These are phyloP conservation scores for Salpingus planirostris DNA, from an alignment of 2,888 invertebrate genomes.

Conservation along the genomic window DNA sequence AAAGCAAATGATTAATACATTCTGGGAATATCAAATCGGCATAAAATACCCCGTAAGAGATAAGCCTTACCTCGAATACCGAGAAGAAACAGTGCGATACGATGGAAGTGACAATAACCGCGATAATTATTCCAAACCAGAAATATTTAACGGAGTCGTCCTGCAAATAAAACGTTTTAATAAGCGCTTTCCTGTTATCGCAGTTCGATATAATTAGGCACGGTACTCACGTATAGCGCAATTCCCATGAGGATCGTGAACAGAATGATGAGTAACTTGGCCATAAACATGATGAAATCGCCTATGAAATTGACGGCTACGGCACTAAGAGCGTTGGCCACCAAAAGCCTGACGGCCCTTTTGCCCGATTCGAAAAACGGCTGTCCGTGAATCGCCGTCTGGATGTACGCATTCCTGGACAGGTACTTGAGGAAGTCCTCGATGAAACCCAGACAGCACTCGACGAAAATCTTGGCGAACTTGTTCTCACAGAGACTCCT, in stretches of 20 bases:
- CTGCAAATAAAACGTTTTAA: background rate
- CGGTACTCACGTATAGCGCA: background rate
- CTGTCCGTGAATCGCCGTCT: slow-evolving; percentile 20
- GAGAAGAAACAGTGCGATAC: slow-evolving; percentile 12
- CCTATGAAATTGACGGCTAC: slow-evolving; percentile 13
- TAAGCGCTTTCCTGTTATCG: no score
- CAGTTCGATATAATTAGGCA: no score
- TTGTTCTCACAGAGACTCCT: slow-evolving; percentile 5
- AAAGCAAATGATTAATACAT: no score
- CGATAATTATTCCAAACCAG: slow-evolving; percentile 5
- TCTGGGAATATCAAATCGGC: no score
- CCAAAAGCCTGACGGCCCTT: slow-evolving; percentile 12
- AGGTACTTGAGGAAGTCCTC: slow-evolving; percentile 17
- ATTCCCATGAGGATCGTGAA: slow-evolving; percentile 7
- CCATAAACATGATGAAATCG: slow-evolving; percentile 12
- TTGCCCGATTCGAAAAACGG: slow-evolving; percentile 16
- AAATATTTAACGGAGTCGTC: slow-evolving; percentile 2
- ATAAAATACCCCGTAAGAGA: no score
- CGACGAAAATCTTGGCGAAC: slow-evolving; percentile 12
- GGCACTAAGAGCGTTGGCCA: slow-evolving; percentile 9
- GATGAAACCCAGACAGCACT: slow-evolving; percentile 13
- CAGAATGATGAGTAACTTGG: slow-evolving; percentile 11
- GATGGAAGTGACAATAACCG: slow-evolving; percentile 8
- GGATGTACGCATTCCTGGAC: slow-evolving; percentile 20
- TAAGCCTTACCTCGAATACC: slow-evolving; percentile 14